These are phyloP conservation scores for Urechis unicinctus DNA, from an alignment of 2,888 invertebrate species.

Conservation along the genomic window DNA sequence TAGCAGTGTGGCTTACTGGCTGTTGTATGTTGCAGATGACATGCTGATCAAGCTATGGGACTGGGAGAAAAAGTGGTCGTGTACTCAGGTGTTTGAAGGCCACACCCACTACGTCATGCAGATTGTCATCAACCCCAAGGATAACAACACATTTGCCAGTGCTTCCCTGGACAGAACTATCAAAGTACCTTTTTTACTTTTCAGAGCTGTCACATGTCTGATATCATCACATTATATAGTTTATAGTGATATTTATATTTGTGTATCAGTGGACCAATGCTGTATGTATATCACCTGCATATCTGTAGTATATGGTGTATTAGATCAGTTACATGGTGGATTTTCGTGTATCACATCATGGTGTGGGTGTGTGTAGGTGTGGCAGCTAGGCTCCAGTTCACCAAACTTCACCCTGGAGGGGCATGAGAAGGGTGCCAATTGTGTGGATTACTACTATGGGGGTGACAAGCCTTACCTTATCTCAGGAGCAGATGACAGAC, in stretches of 20 bases:
- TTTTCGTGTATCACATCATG: too few relatives aligned
- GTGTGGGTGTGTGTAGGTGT: conserved; percentile 69
- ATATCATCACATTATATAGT: not conserved
- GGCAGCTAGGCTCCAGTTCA: conserved; percentile 95
- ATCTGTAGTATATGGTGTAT: too few relatives aligned
- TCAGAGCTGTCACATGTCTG: not conserved
- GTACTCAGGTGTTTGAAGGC: conserved; percentile 97
- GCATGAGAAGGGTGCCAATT: conserved; percentile 98
- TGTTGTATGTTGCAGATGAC: conserved; percentile 78
- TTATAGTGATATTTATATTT: not conserved
- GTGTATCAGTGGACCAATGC: not conserved
- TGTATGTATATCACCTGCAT: too few relatives aligned
- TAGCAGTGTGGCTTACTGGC: too few relatives aligned
- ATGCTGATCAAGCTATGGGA: conserved; percentile 99
- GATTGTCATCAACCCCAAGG: conserved; percentile 97
- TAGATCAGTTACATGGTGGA: too few relatives aligned
- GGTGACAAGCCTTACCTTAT: conserved; percentile 99
- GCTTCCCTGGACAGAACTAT: conserved; percentile 97
- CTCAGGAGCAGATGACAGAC: conserved; percentile 97
- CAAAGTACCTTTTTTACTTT: conserved; percentile 63
- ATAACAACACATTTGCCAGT: conserved; percentile 98
- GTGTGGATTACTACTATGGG: conserved; percentile 97
- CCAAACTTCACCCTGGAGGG: conserved; percentile 97
- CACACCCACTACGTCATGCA: conserved; percentile 99
- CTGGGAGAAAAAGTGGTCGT: conserved; percentile 98